Percentiles rank a stretch among this genome's conserved stretches.
Evolutionary conservation across 1,140 invertebrate species (phyloP).

Genomic region (Samia ricini): DNA sequence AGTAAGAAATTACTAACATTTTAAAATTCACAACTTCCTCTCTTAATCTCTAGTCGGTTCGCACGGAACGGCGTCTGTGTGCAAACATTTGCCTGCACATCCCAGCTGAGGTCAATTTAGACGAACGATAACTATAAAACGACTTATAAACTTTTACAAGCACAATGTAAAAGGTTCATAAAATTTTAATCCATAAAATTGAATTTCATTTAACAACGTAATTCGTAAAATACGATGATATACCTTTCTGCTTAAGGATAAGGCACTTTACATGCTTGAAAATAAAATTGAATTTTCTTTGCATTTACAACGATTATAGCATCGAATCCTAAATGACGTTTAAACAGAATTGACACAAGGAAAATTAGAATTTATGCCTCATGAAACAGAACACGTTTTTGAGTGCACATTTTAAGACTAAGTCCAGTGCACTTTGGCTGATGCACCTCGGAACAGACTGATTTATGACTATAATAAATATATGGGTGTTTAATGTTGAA

Average conservation of each 20-base stretch:
- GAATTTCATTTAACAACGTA: neutral
- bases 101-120: constrained; percentile 15
- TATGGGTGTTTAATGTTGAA: constrained; percentile 31
- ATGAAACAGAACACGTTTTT: neutral
- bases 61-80: constrained; percentile 11
- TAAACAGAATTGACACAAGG: neutral
- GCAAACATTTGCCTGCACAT: constrained; percentile 14
- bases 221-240: neutral
- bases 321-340: neutral
- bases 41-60: constrained; percentile 12
- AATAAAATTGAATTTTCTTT: neutral
- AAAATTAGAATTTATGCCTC: neutral
- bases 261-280: neutral
- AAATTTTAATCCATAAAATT: neutral
- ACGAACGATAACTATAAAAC: neutral
- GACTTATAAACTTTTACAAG: neutral
- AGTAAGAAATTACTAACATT: neutral
- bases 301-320: neutral
- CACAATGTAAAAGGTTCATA: neutral
- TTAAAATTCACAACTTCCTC: constrained; percentile 11
- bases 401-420: neutral
- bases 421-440: constrained; percentile 16
- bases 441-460: constrained; percentile 16
- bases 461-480: constrained; percentile 27
- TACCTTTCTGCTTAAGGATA: neutral